Evolutionary conservation across 2,113 vertebrate genomes (phyloP).

Genomic region (Dipodomys stephensi): DNA sequence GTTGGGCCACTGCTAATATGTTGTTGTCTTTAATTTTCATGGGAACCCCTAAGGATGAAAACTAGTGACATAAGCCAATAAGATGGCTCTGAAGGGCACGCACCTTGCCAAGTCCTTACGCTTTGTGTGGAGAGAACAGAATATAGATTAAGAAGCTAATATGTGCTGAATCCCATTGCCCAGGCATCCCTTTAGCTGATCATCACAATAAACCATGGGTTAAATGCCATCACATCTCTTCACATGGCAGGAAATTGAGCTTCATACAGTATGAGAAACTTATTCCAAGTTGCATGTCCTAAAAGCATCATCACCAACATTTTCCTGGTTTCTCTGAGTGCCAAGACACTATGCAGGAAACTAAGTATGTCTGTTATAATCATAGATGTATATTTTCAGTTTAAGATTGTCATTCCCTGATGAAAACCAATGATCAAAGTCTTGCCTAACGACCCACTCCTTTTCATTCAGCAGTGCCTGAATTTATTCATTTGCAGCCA

Average conservation of each 20-base stretch:
- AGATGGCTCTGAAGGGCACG: background rate
- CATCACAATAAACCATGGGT: background rate
- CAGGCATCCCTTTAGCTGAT: background rate
- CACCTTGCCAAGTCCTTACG: background rate
- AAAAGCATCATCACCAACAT: background rate
- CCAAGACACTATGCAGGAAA: background rate
- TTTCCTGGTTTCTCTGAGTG: background rate
- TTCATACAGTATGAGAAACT: background rate
- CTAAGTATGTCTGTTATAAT: background rate
- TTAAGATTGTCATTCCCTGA: slow-evolving; percentile 10
- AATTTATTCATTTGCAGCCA: slow-evolving; percentile 65
- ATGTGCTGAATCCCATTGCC: background rate
- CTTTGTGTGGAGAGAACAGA: background rate
- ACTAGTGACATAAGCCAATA: background rate
- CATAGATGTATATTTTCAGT: background rate
- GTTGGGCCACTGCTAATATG: background rate
- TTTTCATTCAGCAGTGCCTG: slow-evolving; percentile 53
- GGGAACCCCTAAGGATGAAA: background rate
- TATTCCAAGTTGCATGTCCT: background rate
- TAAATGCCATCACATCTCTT: background rate
- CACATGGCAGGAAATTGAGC: background rate
- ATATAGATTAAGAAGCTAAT: background rate
- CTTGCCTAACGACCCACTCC: slow-evolving; percentile 25
- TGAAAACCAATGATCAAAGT: slow-evolving; percentile 59
- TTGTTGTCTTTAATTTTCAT: background rate